Base-by-base conservation (phyloP, 1,140 invertebrate species). In the Drosophila orena region DNA sequence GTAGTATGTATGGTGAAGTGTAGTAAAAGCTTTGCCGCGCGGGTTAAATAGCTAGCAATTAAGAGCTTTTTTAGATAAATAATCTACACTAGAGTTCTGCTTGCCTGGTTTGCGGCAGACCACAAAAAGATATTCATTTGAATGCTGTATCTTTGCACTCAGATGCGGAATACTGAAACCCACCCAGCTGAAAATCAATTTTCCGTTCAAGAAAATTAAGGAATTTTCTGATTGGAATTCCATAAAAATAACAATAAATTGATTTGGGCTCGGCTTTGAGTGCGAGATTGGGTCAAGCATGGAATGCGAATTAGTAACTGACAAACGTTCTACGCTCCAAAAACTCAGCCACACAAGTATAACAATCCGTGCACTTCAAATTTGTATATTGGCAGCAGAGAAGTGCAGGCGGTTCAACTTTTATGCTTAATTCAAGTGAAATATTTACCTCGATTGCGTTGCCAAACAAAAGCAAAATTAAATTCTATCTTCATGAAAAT, bases 401-500 rank as follows among this genome's bases (percentile, higher is more conserved):
- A 53, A 72, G 34, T 37, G 43, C 20, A 57, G 54, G n/a, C 11
- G 35, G 10, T 40, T 24, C 30, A 52, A 42, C 34, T 49, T 55
- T 72, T 49, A 35, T 54, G 57, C 46, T 65, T 65, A 65, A 52
- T 59, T 40, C 54, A 8, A 53, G 54, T 14, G 10, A 69, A 66
- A 66, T 57, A 69, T 69, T 57, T 65, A 68, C 44, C 60, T 65
- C 61, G 34, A 68, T 49, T 64, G 64, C 38, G 27, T 24, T 59
- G 59, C 59, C 59, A 59, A 64, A 68, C 46, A 54, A 40, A 53
- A 44, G 17, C 49, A 30, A 75, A 76, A 77, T 77, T 77, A 65
- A 68, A 62, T 77, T 59, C 66, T 61, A 70, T 40, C 53, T 74
- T 52, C 56, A 57, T 56, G 64, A 55, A 75, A 80, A 62, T 24